These are phyloP conservation scores for Campoplex nolae DNA, from an alignment of 2,888 invertebrate species.

Conservation along the genomic window DNA sequence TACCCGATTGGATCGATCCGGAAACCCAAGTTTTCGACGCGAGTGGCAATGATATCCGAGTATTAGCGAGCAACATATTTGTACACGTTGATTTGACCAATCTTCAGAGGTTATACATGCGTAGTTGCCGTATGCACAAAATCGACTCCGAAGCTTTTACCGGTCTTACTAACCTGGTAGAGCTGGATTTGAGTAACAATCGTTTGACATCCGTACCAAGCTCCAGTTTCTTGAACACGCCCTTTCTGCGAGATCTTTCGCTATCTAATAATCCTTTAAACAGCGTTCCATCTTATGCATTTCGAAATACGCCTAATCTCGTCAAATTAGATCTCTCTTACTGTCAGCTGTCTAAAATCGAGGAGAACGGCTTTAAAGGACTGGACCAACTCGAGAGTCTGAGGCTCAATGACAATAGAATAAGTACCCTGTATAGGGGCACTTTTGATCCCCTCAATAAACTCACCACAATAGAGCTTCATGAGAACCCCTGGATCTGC, in stretches of 20 bases:
- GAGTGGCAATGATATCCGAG: constrained; percentile 94
- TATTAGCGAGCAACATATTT: constrained; percentile 93
- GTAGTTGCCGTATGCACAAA: constrained; percentile 93
- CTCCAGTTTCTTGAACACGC: constrained; percentile 91
- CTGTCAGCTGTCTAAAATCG: constrained; percentile 92
- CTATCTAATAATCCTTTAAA: constrained; percentile 93
- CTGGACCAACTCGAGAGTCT: constrained; percentile 91
- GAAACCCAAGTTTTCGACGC: constrained; percentile 96
- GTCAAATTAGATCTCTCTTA: constrained; percentile 94
- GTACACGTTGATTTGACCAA: constrained; percentile 92
- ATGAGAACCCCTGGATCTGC: constrained; percentile 95
- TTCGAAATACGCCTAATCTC: constrained; percentile 90
- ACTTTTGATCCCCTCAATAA: constrained; percentile 91
- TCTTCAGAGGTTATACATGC: constrained; percentile 94
- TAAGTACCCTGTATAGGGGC: constrained; percentile 90
- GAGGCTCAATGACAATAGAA: constrained; percentile 92
- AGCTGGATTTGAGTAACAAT: constrained; percentile 95
- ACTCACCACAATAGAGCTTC: constrained; percentile 92
- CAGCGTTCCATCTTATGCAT: constrained; percentile 91
- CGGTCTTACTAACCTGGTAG: constrained; percentile 95
- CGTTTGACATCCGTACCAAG: constrained; percentile 92
- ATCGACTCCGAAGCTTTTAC: constrained; percentile 94
- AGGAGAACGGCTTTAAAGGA: constrained; percentile 91
- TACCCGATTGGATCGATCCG: constrained; percentile 94
- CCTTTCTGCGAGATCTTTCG: constrained; percentile 92